Percentiles rank a stretch among this genome's conserved stretches.
Evolutionary conservation across 2,888 invertebrate species (phyloP).

Genomic region (Eueremaeus valkanovi): DNA sequence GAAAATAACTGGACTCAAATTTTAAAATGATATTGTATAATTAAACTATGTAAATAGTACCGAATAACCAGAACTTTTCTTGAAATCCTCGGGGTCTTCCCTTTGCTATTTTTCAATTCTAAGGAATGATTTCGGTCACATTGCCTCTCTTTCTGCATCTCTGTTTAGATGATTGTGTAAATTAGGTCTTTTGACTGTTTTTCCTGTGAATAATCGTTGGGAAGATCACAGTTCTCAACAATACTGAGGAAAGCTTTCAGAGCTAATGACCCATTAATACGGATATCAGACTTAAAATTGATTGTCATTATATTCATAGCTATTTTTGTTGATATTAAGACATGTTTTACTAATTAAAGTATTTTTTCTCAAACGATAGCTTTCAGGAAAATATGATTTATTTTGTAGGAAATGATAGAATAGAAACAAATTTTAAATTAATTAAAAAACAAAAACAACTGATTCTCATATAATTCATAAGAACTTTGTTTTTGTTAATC

Average conservation of each 20-base stretch:
- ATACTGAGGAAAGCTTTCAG: background rate
- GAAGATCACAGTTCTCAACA: background rate
- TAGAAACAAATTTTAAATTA: background rate
- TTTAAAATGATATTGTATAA: no score
- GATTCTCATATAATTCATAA: background rate
- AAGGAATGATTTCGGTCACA: no score
- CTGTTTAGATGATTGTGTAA: constrained; percentile 3
- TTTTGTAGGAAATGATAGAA: background rate
- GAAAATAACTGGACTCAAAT: no score
- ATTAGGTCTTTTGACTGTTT: background rate
- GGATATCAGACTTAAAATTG: background rate
- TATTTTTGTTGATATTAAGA: background rate
- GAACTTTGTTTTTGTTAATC: background rate
- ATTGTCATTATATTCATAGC: background rate
- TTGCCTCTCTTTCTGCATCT: no score
- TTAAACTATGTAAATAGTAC: no score
- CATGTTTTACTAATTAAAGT: constrained; percentile 6
- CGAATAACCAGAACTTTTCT: no score
- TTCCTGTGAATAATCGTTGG: background rate
- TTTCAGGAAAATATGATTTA: background rate
- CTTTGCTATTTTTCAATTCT: no score
- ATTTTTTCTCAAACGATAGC: background rate
- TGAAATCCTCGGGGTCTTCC: no score
- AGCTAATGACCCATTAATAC: background rate
- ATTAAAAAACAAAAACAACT: no score